phyloP scores from a whole-genome alignment of 1,140 invertebrate genomes.

The Hycleus cichorii region DNA sequence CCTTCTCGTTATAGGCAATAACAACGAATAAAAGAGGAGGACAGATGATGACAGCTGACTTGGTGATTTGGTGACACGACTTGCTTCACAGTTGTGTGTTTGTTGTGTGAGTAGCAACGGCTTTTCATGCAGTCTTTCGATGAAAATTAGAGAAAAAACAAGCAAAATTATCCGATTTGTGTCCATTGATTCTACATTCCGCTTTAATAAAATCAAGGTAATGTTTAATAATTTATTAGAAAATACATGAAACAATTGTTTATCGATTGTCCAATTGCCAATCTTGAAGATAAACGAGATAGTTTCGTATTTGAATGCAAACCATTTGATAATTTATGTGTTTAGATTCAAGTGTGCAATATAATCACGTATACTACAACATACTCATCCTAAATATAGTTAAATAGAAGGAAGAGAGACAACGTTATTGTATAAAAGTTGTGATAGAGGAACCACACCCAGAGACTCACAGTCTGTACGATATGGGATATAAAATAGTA shows the following conservation, averaged over 20 bases:
- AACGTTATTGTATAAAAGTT: neutral
- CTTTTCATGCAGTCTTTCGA: neutral
- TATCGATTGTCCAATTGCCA: no score
- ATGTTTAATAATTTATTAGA: no score
- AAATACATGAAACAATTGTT: no score
- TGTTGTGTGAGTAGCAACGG: constrained; percentile 25
- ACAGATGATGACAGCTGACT: constrained; percentile 33
- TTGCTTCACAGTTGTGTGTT: constrained; percentile 29
- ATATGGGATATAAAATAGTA: constrained; percentile 35
- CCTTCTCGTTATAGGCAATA: constrained; percentile 26
- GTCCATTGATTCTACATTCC: no score
- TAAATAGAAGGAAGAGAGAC: neutral
- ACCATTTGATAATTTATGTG: constrained; percentile 24
- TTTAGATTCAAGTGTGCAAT: constrained; percentile 24
- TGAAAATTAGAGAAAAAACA: constrained; percentile 9
- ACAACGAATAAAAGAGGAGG: constrained; percentile 18
- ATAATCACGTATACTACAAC: constrained; percentile 4
- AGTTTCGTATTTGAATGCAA: constrained; percentile 24
- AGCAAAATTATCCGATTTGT: no score
- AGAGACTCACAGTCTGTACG: constrained; percentile 30
- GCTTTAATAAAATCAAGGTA: no score
- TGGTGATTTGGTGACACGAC: constrained; percentile 36
- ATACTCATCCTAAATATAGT: neutral
- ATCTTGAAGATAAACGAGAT: constrained; percentile 17
- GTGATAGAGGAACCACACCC: constrained; percentile 34